Base-by-base conservation (phyloP, 1,140 invertebrate genomes). In the Drosophila micromelanica region DNA sequence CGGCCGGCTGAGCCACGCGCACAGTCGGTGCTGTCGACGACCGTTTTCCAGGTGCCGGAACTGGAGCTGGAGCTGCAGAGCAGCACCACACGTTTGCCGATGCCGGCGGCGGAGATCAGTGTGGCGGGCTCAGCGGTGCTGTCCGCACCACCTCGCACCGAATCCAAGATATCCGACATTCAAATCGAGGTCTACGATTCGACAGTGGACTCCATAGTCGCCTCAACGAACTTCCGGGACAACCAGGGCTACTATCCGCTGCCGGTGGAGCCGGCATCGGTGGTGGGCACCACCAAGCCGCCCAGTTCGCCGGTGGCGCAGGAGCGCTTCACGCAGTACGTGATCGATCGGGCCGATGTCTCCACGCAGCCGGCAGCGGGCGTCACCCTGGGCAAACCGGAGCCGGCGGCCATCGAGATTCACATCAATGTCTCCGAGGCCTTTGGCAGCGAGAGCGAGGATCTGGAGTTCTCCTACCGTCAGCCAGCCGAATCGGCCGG, bases 151-250 rank as follows among this genome's bases (percentile, higher is more conserved):
- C 68, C 68, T 2, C 89, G 81, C 23, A 90, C 73, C 6, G 90
- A 91, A 15, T 91, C 90, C 9, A 91, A 90, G 57, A 91, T 91
- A 27, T 91, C 90, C 0, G 90, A 91, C 27, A 91, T 91, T 17
- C 90, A 91, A 57, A 91, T 91, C 7, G 90, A 91, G n/a, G 90
- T 91, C 0, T 91, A 91, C 4, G 90, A 91, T 48, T 91, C 90
- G 5, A 91, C 90, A 0, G 76, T 91, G 32, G 90, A 91, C 15
- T 91, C 90, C 3, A 91, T 91, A 5, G 80, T 91, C 42, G 82
- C 90, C 2, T 90, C 90, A 0, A 91, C 90, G 0, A 91, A 91
- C 51, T 91, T 91, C 52, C 78, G 81, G 0, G 90, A 91, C 49
- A 76, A 54, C 13, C 80, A 89, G 6, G 82, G 76, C 12, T 90